Evolutionary conservation across 2,888 invertebrate genomes (phyloP), one percentile per base, ranked within the genome.

Genomic region (Cactoblastis cactorum): DNA sequence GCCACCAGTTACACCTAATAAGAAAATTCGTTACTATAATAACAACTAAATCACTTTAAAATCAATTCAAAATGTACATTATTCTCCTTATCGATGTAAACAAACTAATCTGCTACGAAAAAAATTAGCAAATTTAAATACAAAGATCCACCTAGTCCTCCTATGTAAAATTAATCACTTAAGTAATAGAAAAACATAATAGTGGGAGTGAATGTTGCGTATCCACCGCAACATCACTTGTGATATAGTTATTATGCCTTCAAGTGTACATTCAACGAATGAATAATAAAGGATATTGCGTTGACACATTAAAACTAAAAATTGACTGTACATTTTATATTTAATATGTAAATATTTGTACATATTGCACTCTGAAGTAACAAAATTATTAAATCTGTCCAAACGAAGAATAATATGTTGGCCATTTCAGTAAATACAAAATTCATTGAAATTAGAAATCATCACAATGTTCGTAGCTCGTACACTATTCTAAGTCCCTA

Each of bases 351-450:
- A 92, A 92, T 92, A 92, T 92, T 92, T 92, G 92, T 92, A 92
- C 92, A 92, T 92, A 92, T 92, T 92, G 92, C 92, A 92, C 92
- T 92, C 92, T 91, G 88, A 89, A 88, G 82, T 87, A 87, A 89
- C 86, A 84, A 88, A 77, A 82, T 80, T 79, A 79, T 83, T 84
- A 80, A 80, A 80, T 80, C 72, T 80, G 80, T 83, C 80, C 75
- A 83, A 83, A 82, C 78, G 80, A 82, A 85, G 74, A 80, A 77
- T 77, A 80, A 80, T 78, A 80, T 77, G 80, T 71, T 72, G 82
- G 83, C 80, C 71, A 74, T 77, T 63, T 78, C 73, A 74, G 78
- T 80, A 78, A 82, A 83, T 78, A 84, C 79, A 78, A 28, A 80
- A 80, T 74, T 77, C 73, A 80, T 76, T 76, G 78, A 81, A 76